A percentile compares a stretch with the other conserved stretches of the same genome.
Conservation (phyloP, 2,888 invertebrate species). For the Drosophila lutescens region DNA sequence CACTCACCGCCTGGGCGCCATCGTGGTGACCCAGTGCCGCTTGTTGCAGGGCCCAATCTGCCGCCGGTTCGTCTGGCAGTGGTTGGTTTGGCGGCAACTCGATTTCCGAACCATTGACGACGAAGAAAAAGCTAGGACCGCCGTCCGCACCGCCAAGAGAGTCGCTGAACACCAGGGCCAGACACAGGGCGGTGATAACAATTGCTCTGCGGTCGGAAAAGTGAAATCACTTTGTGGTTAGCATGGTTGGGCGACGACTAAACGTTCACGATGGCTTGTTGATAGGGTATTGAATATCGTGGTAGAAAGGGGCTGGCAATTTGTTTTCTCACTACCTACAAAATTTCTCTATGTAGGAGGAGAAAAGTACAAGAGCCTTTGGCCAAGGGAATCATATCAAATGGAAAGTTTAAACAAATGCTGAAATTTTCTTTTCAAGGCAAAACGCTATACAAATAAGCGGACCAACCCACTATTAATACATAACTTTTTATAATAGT, state of each 20-base stretch:
- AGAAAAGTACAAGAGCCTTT: no score
- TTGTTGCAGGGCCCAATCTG: constrained; percentile 66
- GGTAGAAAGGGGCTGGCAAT: neutral
- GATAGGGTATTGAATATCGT: constrained; percentile 6
- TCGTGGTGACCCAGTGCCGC: constrained; percentile 50
- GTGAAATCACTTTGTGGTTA: constrained; percentile 48
- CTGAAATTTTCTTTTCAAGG: no score
- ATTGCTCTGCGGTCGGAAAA: constrained; percentile 67
- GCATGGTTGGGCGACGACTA: constrained; percentile 39
- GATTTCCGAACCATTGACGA: constrained; percentile 45
- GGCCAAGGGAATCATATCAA: no score
- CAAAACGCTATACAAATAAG: no score
- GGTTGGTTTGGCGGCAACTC: constrained; percentile 51
- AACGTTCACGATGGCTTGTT: constrained; percentile 11
- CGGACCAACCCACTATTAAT: no score
- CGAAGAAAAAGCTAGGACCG: constrained; percentile 59
- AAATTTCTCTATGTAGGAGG: no score
- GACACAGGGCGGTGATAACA: constrained; percentile 67
- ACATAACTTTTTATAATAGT: no score
- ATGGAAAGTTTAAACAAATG: no score
- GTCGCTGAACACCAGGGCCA: constrained; percentile 66
- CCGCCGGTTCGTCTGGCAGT: constrained; percentile 71
- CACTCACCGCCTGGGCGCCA: constrained; percentile 85
- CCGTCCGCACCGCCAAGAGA: constrained; percentile 23
- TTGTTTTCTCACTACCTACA: neutral